Base-by-base conservation (phyloP, 2,797 vertebrate genomes). In the Poecile montanus region DNA sequence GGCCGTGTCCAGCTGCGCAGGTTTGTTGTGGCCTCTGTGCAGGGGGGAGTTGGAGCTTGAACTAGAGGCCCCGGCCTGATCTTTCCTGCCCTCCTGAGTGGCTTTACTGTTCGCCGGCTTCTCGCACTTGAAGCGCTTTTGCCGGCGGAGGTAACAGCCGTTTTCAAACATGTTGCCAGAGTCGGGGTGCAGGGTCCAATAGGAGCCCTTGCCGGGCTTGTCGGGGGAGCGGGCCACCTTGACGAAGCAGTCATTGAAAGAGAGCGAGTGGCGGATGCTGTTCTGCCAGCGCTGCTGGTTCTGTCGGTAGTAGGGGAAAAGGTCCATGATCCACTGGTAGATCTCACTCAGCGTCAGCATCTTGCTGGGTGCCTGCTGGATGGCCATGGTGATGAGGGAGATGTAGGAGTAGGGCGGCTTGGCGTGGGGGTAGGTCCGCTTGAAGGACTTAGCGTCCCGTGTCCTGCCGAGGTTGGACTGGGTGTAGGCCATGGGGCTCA, bases 271-370 rank as follows among this genome's bases (percentile, higher is more conserved):
- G 15, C 99, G 98, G 96, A 99, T 99, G 96, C 99, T 99, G 98
- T 99, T 99, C 97, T 99, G 99, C 99, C 99, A 99, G 87, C 99
- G 98, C 95, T 99, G 99, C 96, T 99, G 99, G 97, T 99, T 99
- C 97, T 99, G 99, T 4, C 99, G 98, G 97, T 99, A 99, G 73
- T 98, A 99, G 3, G 99, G 99, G 90, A 99, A 99, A 51, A 99
- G 98, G 97, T 99, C 99, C 99, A 99, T 99, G 98, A 99, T 99
- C 99, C 99, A 99, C 96, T 99, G 99, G 97, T 99, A 99, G 97
- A 99, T 99, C 97, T 99, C 99, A 18, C 98, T 99, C 32, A 99
- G 98, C 0, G 99, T 99, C 85, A 99, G 98, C 99, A 99, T 99
- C 97, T 99, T 99, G 97, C 98, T 99, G 81, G 99, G 99, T 0